phyloP scores from a whole-genome alignment of 2,888 invertebrate species.

The Mamestra brassicae region DNA sequence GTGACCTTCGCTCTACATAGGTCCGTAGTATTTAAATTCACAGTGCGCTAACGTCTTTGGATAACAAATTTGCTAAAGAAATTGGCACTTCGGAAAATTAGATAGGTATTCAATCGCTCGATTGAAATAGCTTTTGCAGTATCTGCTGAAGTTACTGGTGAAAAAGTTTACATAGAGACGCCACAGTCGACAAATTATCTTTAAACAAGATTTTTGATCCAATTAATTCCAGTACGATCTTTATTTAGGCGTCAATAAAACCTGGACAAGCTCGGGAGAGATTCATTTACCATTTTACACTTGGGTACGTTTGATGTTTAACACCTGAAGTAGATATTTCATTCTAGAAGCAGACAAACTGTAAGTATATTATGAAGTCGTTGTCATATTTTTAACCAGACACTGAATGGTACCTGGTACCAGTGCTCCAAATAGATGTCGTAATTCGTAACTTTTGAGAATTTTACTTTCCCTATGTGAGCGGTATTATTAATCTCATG shows the following conservation, averaged over 20 bases:
- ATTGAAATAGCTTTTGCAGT: neutral
- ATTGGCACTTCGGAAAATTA: conserved; percentile 9
- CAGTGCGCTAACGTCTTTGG: conserved; percentile 56
- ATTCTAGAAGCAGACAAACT: neutral
- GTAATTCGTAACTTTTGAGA: conserved; percentile 29
- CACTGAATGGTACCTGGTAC: conserved; percentile 22
- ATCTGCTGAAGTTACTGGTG: neutral
- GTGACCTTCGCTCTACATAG: conserved; percentile 69
- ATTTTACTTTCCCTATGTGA: conserved; percentile 26
- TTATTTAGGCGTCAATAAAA: neutral
- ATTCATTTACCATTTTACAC: neutral
- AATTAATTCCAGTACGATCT: neutral
- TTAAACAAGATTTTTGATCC: too few species aligned
- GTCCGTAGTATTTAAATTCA: conserved; percentile 59
- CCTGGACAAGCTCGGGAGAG: neutral
- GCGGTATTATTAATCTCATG: conserved; percentile 18
- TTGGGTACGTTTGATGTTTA: neutral
- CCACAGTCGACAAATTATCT: neutral
- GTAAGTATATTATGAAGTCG: neutral
- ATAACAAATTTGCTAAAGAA: conserved; percentile 26
- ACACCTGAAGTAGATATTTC: neutral
- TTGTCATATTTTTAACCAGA: neutral
- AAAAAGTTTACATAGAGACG: neutral
- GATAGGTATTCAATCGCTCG: neutral
- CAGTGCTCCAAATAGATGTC: conserved; percentile 21